Base-by-base conservation (phyloP, 1,140 invertebrate species). In the Lanistes nyassanus region DNA sequence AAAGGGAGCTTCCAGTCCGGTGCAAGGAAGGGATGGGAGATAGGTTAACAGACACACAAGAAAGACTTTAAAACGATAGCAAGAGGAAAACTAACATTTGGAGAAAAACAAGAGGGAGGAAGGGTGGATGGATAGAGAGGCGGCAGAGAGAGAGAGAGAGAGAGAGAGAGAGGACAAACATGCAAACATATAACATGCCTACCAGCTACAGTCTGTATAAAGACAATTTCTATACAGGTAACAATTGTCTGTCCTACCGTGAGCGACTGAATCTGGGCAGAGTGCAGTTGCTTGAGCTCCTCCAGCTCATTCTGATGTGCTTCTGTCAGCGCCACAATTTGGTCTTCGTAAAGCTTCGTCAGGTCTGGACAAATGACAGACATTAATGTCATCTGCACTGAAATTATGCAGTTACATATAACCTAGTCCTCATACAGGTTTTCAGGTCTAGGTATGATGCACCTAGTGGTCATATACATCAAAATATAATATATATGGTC, bases 271-370 rank as follows among this genome's bases (percentile, higher is more conserved):
- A 81, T 58, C 64, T 84, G 78, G 2, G 81, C 74, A 26, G 79
- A 64, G 65, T 85, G 83, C 55, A 79, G 72, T 64, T 80, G 76
- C 42, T 78, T 80, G n/a, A 86, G 62, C 23, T 82, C 82, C 0
- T 82, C 70, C 51, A 84, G 79, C 56, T 85, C 82, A 36, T 83
- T 74, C 21, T 77, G 75, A 76, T 87, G 84, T n/a, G 69, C 56
- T 53, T 80, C 80, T 34, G 79, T 72, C 34, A 85, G 66, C 9
- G 71, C 72, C 7, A 19, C 31, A 13, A 85, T 42, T 58, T 85
- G 84, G 23, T 76, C 74, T 56, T 79, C 78, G 42, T 81, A 77
- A 7, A 79, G 66, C 47, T 82, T 78, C 29, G 77, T 75, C 75
- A 81, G 79, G 68, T 82, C 81, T 82, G 72, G 16, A 76, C 69